phyloP scores from a whole-genome alignment of 2,113 vertebrate genomes.

The Damaliscus lunatus region DNA sequence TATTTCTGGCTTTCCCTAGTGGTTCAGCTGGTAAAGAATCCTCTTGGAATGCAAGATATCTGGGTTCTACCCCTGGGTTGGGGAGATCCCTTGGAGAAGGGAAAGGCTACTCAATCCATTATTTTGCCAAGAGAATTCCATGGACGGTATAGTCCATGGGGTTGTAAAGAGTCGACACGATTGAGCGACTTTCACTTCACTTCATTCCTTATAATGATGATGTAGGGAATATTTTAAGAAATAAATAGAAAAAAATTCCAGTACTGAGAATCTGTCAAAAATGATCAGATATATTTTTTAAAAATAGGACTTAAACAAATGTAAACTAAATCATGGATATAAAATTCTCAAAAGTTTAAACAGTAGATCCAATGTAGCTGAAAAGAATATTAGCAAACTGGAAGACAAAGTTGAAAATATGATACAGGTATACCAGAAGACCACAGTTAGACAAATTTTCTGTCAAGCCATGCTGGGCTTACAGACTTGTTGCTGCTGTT shows the following conservation, averaged over 20 bases:
- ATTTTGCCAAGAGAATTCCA: background rate
- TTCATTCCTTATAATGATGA: background rate
- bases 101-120: background rate
- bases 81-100: background rate
- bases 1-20: background rate
- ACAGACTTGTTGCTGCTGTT: background rate
- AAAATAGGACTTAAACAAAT: background rate
- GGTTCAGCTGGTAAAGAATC: background rate
- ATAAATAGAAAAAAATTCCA: background rate
- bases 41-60: background rate
- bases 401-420: background rate
- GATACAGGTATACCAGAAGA: background rate
- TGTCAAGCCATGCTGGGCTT: background rate
- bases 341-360: background rate
- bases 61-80: background rate
- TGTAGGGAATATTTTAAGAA: background rate
- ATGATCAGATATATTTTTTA: background rate
- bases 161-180: background rate
- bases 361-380: background rate
- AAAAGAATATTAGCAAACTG: background rate
- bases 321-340: background rate
- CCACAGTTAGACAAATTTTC: background rate
- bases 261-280: background rate
- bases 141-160: background rate
- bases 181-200: background rate